Evolutionary conservation across 2,888 invertebrate species (phyloP), one percentile per base, ranked within the genome.

Genomic region (Cetonia aurata): DNA sequence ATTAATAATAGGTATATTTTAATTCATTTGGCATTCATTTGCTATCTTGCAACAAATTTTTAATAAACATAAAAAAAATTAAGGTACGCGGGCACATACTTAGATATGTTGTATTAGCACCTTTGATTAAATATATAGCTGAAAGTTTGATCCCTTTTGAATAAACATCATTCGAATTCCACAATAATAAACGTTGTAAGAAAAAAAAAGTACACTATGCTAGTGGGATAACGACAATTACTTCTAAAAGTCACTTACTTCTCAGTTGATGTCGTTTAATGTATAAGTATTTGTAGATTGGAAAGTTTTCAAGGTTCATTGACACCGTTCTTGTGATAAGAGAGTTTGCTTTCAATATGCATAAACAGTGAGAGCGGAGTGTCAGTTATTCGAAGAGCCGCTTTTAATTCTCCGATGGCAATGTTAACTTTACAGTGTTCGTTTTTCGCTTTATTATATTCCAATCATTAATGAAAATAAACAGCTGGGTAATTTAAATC

Each of bases 251-350:
- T 9, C 17, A 17, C 15, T 17, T 57, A 17, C 41, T 57, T 13
- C 41, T 57, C 31, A 37, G 37, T 37, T 1, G 4, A 37, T 37
- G 41, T 10, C 13, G 1, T 13, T 55, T 13, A 31, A 59, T n/a
- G 59, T 59, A 17, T 57, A 19, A 42, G 31, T 55, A 31, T 60
- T 60, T 44, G 44, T 59, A 44, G 62, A 62, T 62, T 65, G 62
- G 62, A 65, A 65, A 65, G 62, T 65, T 65, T 65, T 65, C 62
- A 65, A 65, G 62, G 62, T 65, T 65, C 62, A 50, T 65, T 65
- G 62, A 65, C 62, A 65, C 50, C 37, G 13, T 33, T 50, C 31
- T 12, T 65, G 9, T 50, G 62, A 65, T 65, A 65, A 65, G 33
- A 65, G 37, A 17, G 44, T 8, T 25, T 31, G 15, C 57, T 57